Evolutionary conservation across 1,140 invertebrate species (phyloP).

Genomic region (Coenobita brevimanus): DNA sequence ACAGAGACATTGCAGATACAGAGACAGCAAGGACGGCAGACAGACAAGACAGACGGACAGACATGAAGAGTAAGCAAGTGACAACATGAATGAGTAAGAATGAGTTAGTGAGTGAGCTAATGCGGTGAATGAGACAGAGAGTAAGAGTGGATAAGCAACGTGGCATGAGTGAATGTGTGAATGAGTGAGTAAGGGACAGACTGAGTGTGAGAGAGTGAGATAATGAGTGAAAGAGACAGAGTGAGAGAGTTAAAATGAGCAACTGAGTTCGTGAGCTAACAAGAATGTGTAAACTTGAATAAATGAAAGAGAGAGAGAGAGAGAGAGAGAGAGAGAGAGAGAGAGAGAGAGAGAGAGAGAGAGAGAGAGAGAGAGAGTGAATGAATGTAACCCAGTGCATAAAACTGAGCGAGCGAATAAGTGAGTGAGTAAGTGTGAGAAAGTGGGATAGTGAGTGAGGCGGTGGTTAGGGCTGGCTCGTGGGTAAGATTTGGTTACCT

Average conservation of each 20-base stretch:
- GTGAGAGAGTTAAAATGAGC: neutral
- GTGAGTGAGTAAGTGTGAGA: too few species aligned
- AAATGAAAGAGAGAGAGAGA: neutral
- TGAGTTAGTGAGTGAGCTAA: neutral
- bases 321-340: conserved; percentile 10
- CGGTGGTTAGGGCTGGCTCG: too few species aligned
- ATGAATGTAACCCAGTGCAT: too few species aligned
- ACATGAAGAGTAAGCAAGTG: neutral
- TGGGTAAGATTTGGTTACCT: too few species aligned
- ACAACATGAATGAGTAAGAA: neutral
- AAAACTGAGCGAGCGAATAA: too few species aligned
- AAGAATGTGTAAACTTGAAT: neutral
- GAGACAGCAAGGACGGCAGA: too few species aligned
- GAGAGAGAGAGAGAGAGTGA: too few species aligned
- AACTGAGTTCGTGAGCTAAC: too few species aligned
- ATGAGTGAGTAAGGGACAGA: conserved; percentile 12
- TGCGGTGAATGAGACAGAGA: neutral
- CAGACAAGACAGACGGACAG: neutral
- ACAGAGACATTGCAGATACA: too few species aligned
- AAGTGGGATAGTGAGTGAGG: too few species aligned
- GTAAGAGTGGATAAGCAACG: neutral
- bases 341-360: neutral
- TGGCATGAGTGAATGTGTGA: neutral
- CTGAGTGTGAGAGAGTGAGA: conserved; percentile 24
- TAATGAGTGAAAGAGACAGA: neutral